Percentiles rank a stretch among this genome's conserved stretches.
These are phyloP conservation scores for Melikaiella ostensackeni DNA, from an alignment of 2,888 invertebrate genomes.

Conservation along the genomic window DNA sequence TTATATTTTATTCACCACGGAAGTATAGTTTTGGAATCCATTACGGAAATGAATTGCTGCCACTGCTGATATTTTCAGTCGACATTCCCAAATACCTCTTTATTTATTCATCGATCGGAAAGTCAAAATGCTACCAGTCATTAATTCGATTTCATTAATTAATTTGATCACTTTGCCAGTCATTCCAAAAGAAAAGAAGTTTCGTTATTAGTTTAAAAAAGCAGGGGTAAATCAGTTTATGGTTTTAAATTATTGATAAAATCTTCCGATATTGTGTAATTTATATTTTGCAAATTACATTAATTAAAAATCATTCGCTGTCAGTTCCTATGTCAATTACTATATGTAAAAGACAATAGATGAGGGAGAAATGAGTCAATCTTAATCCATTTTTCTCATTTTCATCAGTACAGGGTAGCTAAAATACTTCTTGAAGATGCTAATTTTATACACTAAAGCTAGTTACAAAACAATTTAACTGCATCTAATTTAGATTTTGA, in stretches of 20 bases:
- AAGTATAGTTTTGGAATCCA: background rate
- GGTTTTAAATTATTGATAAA: background rate
- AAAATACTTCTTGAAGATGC: no score
- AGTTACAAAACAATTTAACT: background rate
- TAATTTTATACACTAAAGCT: no score
- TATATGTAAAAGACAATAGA: background rate
- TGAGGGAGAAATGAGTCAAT: no score
- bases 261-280: background rate
- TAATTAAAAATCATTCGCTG: background rate
- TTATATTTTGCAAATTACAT: background rate
- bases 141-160: background rate
- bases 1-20: background rate
- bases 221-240: no score
- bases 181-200: background rate
- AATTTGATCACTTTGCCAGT: background rate
- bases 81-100: background rate
- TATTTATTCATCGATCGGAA: conserved; percentile 6
- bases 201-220: no score
- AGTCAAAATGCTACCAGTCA: background rate
- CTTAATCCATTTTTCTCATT: no score
- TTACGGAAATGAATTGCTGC: background rate
- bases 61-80: background rate
- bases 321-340: background rate
- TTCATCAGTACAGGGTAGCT: no score
- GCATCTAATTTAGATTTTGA: background rate